phyloP scores from a whole-genome alignment of 1,140 invertebrate species.

The Zaprionus davidi region DNA sequence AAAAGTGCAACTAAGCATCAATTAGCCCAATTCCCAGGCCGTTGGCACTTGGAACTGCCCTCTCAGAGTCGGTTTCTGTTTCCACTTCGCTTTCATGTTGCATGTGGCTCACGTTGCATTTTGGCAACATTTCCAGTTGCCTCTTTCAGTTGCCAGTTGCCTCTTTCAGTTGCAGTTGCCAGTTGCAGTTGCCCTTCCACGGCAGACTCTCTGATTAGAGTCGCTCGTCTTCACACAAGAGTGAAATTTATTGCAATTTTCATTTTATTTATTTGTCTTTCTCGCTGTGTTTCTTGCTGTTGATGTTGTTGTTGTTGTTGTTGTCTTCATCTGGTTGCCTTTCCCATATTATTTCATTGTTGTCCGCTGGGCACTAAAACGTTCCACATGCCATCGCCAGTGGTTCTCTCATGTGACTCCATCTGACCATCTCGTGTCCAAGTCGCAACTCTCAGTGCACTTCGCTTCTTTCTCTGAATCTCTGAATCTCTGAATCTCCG shows the following conservation, averaged over 20 bases:
- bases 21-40: slow-evolving; percentile 81
- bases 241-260: slow-evolving; percentile 78
- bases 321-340: slow-evolving; percentile 14
- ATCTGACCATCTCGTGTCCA: slow-evolving; percentile 21
- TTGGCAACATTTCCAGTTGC: slow-evolving; percentile 57
- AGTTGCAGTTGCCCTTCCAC: slow-evolving; percentile 54
- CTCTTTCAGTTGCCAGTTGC: slow-evolving; percentile 23
- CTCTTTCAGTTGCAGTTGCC: slow-evolving; percentile 21
- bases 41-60: slow-evolving; percentile 59
- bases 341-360: slow-evolving; percentile 68
- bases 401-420: slow-evolving; percentile 32
- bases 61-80: slow-evolving; percentile 52
- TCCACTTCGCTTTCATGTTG: slow-evolving; percentile 63
- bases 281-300: slow-evolving; percentile 7
- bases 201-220: slow-evolving; percentile 68
- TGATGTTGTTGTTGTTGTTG: slow-evolving; percentile 9
- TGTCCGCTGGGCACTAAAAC: slow-evolving; percentile 27
- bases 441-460: slow-evolving; percentile 48
- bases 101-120: slow-evolving; percentile 78
- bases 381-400: slow-evolving; percentile 44
- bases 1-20: slow-evolving; percentile 83
- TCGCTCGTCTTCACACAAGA: slow-evolving; percentile 73
- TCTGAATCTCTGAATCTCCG: slow-evolving; percentile 10
- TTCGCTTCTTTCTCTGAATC: slow-evolving; percentile 34
- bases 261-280: slow-evolving; percentile 64